Conservation (phyloP, 1,140 invertebrate species). For the Reticulitermes speratus region DNA sequence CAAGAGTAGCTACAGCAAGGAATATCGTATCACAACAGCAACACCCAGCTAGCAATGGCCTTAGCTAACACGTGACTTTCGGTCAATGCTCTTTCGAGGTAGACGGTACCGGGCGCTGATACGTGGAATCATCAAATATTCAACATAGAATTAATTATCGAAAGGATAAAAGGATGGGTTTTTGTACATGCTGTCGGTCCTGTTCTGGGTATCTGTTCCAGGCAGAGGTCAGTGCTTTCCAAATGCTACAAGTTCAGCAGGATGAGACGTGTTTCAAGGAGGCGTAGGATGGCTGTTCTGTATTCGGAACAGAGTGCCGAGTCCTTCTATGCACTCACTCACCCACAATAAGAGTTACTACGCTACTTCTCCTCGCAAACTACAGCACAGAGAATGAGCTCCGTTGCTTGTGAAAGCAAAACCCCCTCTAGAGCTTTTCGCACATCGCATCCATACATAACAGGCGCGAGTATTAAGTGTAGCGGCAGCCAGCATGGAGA, state of each 20-base stretch:
- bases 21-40: too few species aligned
- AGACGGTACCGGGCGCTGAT: too few species aligned
- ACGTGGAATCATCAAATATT: too few species aligned
- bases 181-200: not conserved
- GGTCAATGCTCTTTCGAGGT: too few species aligned
- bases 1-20: too few species aligned
- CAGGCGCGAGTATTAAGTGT: slow-evolving; percentile 4
- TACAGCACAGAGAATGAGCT: not conserved
- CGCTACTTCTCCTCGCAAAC: not conserved
- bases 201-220: not conserved
- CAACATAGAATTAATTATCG: too few species aligned
- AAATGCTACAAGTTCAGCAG: not conserved
- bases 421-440: slow-evolving; percentile 8
- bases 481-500: not conserved
- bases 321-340: not conserved
- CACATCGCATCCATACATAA: slow-evolving; percentile 10
- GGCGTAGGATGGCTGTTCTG: not conserved
- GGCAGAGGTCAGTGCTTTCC: not conserved
- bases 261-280: slow-evolving; percentile 3
- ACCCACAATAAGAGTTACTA: slow-evolving; percentile 1
- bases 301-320: not conserved
- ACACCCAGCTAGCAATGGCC: too few species aligned
- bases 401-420: slow-evolving; percentile 6
- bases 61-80: too few species aligned
- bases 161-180: not conserved